Evolutionary conservation across 2,888 invertebrate species (phyloP), one percentile per base, ranked within the genome.

Genomic region (Parascotia fuliginaria): DNA sequence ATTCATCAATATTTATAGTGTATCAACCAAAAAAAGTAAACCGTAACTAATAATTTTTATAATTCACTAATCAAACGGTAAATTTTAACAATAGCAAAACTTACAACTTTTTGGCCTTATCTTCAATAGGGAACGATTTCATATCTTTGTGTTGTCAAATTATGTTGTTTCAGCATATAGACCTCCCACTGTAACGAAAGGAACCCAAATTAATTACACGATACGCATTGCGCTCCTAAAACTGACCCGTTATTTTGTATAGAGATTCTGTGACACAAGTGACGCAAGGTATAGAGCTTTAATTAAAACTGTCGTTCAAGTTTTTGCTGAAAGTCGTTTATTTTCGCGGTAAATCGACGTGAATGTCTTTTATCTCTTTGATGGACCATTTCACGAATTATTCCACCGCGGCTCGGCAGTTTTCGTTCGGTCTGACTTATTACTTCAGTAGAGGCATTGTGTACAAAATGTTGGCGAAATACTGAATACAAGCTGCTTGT

Each of bases 381-480:
- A 62, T 55, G 58, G 58, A 53, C 47, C 64, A 60, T 64, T 64
- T 53, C 60, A 50, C 34, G 58, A 55, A 53, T 45, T 61, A 60
- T 64, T 64, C 53, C 60, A 50, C 34, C 43, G 45, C 45, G 27
- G 19, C 48, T 43, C 11, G 42, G 38, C 16, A 42, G 51, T 63
- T 65, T 56, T 65, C 60, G 50, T 60, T 56, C n/a, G 9, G 11
- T 4, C 34, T 57, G 52, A 65, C 54, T 64, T 65, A 64, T 65
- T 55, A 48, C 53, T 32, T 38, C 32, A 9, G 34, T 43, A 42
- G 40, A 42, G 43, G 37, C 27, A 28, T 33, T 22, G 11, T 19
- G 15, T 9, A 31, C 19, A 28, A 14, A 11, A 33, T 6, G 19
- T 22, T 40, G 12, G 39, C 49, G 46, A 41, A 55, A 11, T n/a